phyloP scores from a whole-genome alignment of 1,140 invertebrate species.

The Apocrypta bakeri region DNA sequence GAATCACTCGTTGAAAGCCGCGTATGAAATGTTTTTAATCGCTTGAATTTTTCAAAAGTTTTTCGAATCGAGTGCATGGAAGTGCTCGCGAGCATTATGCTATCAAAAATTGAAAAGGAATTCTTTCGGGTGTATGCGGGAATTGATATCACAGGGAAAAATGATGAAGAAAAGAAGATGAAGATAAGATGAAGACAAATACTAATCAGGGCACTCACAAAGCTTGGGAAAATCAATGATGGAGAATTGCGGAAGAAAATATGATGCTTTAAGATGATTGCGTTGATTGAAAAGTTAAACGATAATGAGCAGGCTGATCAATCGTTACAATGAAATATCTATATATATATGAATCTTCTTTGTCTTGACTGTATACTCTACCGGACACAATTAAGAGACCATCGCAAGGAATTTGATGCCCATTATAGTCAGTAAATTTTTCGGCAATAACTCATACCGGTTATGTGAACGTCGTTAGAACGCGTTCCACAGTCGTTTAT shows the following conservation, averaged over 20 bases:
- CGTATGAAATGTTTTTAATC: no score
- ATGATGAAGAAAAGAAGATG: background rate
- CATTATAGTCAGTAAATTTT: conserved; percentile 2
- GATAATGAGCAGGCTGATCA: background rate
- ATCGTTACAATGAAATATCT: no score
- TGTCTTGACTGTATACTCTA: background rate
- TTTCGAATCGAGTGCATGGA: background rate
- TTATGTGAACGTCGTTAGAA: conserved; percentile 16
- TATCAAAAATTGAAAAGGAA: background rate
- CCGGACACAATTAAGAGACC: conserved; percentile 11
- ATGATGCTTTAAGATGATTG: background rate
- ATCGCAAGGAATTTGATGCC: conserved; percentile 3
- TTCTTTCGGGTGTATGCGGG: background rate
- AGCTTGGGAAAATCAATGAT: background rate
- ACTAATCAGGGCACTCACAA: background rate
- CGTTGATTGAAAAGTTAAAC: background rate
- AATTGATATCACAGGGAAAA: background rate
- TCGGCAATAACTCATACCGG: conserved; percentile 14
- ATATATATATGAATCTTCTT: background rate
- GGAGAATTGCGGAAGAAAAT: background rate
- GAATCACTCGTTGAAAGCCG: no score
- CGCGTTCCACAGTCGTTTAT: background rate
- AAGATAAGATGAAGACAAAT: no score
- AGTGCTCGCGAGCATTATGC: no score
- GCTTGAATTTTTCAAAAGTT: no score